Base-by-base conservation (phyloP, 2,888 invertebrate genomes). In the Lochmaea capreae region DNA sequence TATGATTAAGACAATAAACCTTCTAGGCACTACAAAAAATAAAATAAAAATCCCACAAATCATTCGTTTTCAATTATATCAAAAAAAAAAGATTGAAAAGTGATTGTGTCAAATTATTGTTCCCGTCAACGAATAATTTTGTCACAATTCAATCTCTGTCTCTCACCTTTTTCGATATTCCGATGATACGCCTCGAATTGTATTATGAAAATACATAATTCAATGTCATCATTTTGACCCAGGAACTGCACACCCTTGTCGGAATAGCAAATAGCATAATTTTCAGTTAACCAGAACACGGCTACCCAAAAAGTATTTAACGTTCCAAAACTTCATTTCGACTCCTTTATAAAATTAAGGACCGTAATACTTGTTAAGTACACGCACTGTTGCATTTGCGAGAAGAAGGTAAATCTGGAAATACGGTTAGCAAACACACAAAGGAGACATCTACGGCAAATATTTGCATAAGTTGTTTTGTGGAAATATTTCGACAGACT, bases 311-410 rank as follows among this genome's bases (percentile, higher is more conserved):
- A 26, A 58, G 22, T 58, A 22, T 11, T 58, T 18, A 26, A 58
- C 11, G 11, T 18, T 58, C 22, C 57, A 10, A 18, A 33, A 59
- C 26, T 59, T 43, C 43, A 46, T 67, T 67, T 59, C 39, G 22
- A 43, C 22, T 59, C 18, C 59, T 58, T 42, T 39, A 42, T 43
- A 43, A 59, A 67, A 59, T 67, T 67, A 67, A 67, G 58, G 58
- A 58, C 67, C 58, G 43, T 69, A 62, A 62, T 18, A 12, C 62
- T 69, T 49, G 43, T 49, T 52, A 14, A 58, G 46, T 59, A 18
- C 22, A 61, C 68, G 68, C 62, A 69, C 63, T 62, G 62, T 61
- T 69, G 69, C 61, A 54, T 69, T 69, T 69, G 42, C 18, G 61
- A 69, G 46, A 62, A 62, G 63, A 62, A 69, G 61, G 69, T 61